phyloP scores from a whole-genome alignment of 1,140 invertebrate species.

The Nymphalis io region DNA sequence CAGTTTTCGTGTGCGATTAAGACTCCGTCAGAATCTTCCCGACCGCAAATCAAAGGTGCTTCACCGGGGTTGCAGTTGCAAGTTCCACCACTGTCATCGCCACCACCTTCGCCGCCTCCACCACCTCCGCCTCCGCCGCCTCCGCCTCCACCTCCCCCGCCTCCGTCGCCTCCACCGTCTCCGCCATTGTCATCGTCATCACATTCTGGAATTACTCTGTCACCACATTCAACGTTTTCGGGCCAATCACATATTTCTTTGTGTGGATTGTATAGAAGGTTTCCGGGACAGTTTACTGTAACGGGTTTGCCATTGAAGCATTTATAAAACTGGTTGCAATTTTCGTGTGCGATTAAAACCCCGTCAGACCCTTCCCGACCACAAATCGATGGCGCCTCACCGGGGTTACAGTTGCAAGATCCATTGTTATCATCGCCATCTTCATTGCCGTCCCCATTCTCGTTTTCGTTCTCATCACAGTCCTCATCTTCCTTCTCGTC shows the following conservation, averaged over 20 bases:
- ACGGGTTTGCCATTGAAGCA: slow-evolving; percentile 41
- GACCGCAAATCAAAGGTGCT: slow-evolving; percentile 21
- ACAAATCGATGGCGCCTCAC: slow-evolving; percentile 48
- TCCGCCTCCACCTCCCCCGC: slow-evolving; percentile 5
- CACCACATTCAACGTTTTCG: slow-evolving; percentile 71
- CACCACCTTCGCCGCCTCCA: slow-evolving; percentile 6
- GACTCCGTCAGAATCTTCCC: neutral
- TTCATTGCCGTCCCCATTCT: too few relatives aligned
- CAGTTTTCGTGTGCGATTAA: neutral
- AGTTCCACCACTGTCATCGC: slow-evolving; percentile 16
- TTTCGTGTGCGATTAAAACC: slow-evolving; percentile 50
- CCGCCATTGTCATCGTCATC: slow-evolving; percentile 13
- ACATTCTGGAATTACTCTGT: slow-evolving; percentile 33
- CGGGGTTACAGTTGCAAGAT: slow-evolving; percentile 40
- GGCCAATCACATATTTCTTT: slow-evolving; percentile 61
- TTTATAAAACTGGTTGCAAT: slow-evolving; percentile 54
- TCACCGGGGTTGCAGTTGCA: slow-evolving; percentile 40
- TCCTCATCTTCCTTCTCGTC: slow-evolving; percentile 13
- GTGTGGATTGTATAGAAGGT: slow-evolving; percentile 43
- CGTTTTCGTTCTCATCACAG: slow-evolving; percentile 15
- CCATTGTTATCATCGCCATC: slow-evolving; percentile 6
- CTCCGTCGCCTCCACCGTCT: slow-evolving; percentile 11
- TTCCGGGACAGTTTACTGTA: slow-evolving; percentile 32
- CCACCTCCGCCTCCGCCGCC: neutral
- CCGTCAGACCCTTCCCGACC: slow-evolving; percentile 39